Percentiles rank a stretch among this genome's conserved stretches.
Conservation (phyloP, 2,888 invertebrate species). For the Erebia aethiops region DNA sequence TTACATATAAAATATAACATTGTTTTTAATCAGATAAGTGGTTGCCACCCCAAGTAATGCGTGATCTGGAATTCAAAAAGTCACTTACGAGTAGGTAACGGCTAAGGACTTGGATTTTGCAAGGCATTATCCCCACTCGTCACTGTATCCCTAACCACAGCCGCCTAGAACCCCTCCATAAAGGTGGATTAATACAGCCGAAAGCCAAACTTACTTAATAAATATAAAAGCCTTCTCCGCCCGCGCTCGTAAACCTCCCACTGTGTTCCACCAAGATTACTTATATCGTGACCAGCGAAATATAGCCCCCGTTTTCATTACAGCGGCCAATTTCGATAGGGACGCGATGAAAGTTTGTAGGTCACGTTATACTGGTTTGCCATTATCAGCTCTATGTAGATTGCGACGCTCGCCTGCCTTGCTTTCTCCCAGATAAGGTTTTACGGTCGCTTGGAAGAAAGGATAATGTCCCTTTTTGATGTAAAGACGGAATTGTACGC, state of each 20-base stretch:
- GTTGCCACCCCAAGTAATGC: slow-evolving; percentile 12
- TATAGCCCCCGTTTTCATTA: slow-evolving; percentile 68
- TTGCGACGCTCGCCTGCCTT: slow-evolving; percentile 70
- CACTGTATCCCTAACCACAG: slow-evolving; percentile 47
- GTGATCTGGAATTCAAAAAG: slow-evolving; percentile 29
- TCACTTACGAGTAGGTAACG: slow-evolving; percentile 27
- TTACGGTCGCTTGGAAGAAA: slow-evolving; percentile 75
- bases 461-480: slow-evolving; percentile 80
- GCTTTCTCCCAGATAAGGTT: slow-evolving; percentile 79
- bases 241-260: slow-evolving; percentile 78
- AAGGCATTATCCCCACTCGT: slow-evolving; percentile 37
- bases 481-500: slow-evolving; percentile 66
- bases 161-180: slow-evolving; percentile 74
- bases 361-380: slow-evolving; percentile 59
- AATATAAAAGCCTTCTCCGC: slow-evolving; percentile 83
- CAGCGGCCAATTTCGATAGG: slow-evolving; percentile 45
- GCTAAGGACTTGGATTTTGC: slow-evolving; percentile 36
- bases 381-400: slow-evolving; percentile 82
- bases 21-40: background rate
- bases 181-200: slow-evolving; percentile 82
- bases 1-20: background rate
- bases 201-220: slow-evolving; percentile 84
- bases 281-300: slow-evolving; percentile 67
- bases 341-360: slow-evolving; percentile 52
- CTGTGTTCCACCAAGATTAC: slow-evolving; percentile 79